Evolutionary conservation across 2,888 invertebrate genomes (phyloP), one percentile per base, ranked within the genome.

Genomic region (Hypomecis punctinalis): DNA sequence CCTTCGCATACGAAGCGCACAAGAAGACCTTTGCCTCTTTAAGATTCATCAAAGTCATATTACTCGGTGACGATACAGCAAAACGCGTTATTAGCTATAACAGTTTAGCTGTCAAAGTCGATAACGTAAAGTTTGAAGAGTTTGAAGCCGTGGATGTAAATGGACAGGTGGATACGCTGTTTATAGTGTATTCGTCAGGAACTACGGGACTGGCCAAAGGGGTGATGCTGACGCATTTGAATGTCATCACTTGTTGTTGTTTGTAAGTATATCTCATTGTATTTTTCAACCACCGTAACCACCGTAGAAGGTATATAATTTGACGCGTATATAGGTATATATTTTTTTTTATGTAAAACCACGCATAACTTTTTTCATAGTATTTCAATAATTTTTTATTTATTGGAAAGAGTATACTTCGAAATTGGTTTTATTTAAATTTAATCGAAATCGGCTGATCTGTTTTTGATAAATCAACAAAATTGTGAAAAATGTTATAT

Each of bases 181-280:
- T 88, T 8, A 78, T 91, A 11, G 49, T 90, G 36, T 91, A 90
- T 63, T 91, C 91, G 0, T 91, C 91, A 2, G 91, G 91, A 0
- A 91, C 91, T 0, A 91, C 91, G 0, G 91, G 91, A 0, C 7
- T 91, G 53, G 86, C 90, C 0, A 91, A 91, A 69, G 91, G 90
- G 3, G 91, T 91, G 0, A 82, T 88, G 83, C 37, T 84, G 23
- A 83, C 90, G 0, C 91, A 91, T 70, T 59, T 81, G 0, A 90
- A 88, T 71, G 70, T 84, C 0, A 61, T 90, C 0, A 58, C 76
- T 47, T 68, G 75, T 0, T 75, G 81, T 72, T 66, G 58, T 42
- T 9, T 81, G 89, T 89, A 76, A 80, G 89, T 88, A 69, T 61
- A 13, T 39, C 37, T 2, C 45, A 5, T 6, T 5, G n/a, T 11